Percentiles rank a stretch among this genome's conserved stretches.
These are phyloP conservation scores for Calephelis nemesis DNA, from an alignment of 1,140 invertebrate genomes.

Conservation along the genomic window DNA sequence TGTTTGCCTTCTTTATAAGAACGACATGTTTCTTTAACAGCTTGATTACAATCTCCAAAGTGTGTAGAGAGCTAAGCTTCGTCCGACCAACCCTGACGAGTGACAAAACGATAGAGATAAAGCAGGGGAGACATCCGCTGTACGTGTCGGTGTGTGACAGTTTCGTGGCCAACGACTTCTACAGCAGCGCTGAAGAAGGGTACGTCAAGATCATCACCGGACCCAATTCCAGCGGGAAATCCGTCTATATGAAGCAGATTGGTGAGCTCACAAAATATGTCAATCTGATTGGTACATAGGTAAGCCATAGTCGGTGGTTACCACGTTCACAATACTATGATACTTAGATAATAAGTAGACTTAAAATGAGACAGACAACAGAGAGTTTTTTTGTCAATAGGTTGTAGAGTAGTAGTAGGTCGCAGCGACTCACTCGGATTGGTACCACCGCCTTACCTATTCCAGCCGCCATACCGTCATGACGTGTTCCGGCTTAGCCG, in stretches of 20 bases:
- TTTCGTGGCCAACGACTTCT: constrained; percentile 88
- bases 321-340: no score
- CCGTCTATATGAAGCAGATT: constrained; percentile 93
- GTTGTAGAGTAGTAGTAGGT: no score
- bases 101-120: constrained; percentile 83
- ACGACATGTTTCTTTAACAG: constrained; percentile 73
- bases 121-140: constrained; percentile 88
- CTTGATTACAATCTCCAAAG: constrained; percentile 85
- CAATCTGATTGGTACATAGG: no score
- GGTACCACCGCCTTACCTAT: no score
- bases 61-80: constrained; percentile 86
- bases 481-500: no score
- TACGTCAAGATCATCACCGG: constrained; percentile 90
- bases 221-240: constrained; percentile 95
- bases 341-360: no score
- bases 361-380: no score
- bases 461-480: no score
- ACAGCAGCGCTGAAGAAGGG: constrained; percentile 77
- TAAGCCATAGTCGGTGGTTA: no score
- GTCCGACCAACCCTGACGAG: constrained; percentile 83
- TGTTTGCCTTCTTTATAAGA: no score
- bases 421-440: no score
- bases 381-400: no score
- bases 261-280: constrained; percentile 37
- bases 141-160: constrained; percentile 83